Base-by-base conservation (phyloP, 1,140 invertebrate genomes). In the Sinella curviseta region DNA sequence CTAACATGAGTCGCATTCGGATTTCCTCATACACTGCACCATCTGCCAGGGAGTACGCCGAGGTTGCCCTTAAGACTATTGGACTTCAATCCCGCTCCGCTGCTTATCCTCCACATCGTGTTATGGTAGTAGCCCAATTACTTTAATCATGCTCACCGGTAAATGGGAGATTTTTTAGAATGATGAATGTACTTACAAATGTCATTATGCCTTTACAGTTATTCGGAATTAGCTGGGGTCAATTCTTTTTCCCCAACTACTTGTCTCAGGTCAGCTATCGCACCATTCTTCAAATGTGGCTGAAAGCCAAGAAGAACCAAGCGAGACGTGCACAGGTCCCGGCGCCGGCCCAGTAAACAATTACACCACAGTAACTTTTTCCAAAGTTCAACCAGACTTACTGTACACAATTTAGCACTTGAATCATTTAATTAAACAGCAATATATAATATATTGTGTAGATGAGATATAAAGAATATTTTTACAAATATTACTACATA, bases 1-100 rank as follows among this genome's bases (percentile, higher is more conserved):
- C 96, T 0, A 97, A 97, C 84, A 95, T 98, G 95, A 94, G 94
- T 26, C 94, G 94, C 84, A 94, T 97, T 77, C 91, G 91, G 39
- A 91, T 90, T 81, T 88, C 93, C n/a, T 92, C 91, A 1, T 90
- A 94, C 86, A 92, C 94, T 87, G 92, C 92, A 17, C 96, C 96
- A 0, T 91, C 91, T 0, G 91, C 96, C 0, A 89, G 91, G 1
- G 90, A 88, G 17, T 98, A 92, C 87, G 96, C 97, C 2, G 88
- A 90, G 74, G 89, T 91, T 0, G 92, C 95, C 0, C 86, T 98
- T 4, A 90, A 89, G 80, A 93, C 94, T 20, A 89, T 95, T 31
- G 95, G 95, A 20, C 90, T 94, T 65, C 90, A 92, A 81, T 87
- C 88, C 0, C 87, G 89, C 60, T 95, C 94, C 0, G 92, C 92